Evolutionary conservation across 2,888 invertebrate genomes (phyloP), one percentile per base, ranked within the genome.

Genomic region (Orthosia cruda): DNA sequence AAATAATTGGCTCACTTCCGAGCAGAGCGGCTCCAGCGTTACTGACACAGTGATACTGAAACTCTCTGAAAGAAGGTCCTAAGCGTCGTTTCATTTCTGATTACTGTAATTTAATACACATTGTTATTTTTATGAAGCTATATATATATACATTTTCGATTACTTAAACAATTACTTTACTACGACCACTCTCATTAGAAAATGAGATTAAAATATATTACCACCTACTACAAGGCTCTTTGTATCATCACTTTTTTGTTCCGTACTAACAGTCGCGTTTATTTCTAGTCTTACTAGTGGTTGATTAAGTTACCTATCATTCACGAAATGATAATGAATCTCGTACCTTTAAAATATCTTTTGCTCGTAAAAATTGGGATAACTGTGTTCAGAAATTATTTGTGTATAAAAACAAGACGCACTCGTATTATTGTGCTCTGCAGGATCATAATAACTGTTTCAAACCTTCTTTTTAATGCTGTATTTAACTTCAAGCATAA

Each of bases 381-480:
- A 2, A 71, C 87, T 18, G 58, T 90, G 0, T 88, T 88, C 55
- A 84, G 88, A 79, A 91, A 90, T 71, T 84, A 85, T 73, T 20
- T 47, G 2, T 26, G 32, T n/a, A 81, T 69, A 3, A 83, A 61
- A 59, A 83, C 55, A 55, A 88, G 64, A 61, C 54, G 61, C 23
- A 54, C 32, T 20, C 84, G 71, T 52, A 61, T 80, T 55, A 59
- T 81, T 54, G 58, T 81, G 18, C 13, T 59, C 9, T 32, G 65
- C 32, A 84, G 79, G 69, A 32, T 74, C 5, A 9, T 68, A 2
- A 7, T 73, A 45, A 70, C 2, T 20, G 2, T 47, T 13, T 5
- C 32, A 0, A 59, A 49, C 16, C 50, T 68, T 18, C 3, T 23
- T 3, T 15, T 45, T 0, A 62, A 58, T 9, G 13, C 50, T 32